A percentile compares a stretch with the other conserved stretches of the same genome.
Conservation (phyloP, 2,888 invertebrate genomes). For the Parnassius glacialis region DNA sequence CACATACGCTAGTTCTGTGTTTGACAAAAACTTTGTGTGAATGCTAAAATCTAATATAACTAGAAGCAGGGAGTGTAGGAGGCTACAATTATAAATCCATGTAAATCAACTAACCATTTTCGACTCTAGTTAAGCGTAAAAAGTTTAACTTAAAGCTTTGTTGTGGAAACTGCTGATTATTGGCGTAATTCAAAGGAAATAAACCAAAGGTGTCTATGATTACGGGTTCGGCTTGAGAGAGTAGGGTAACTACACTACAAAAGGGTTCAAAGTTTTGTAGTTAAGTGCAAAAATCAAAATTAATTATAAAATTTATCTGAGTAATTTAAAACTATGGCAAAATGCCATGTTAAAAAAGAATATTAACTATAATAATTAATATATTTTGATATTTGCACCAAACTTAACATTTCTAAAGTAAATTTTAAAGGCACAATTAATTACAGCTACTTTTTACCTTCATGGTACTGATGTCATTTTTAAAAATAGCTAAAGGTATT, state of each 20-base stretch:
- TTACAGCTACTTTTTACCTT: constrained; percentile 56
- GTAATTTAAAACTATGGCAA: not conserved
- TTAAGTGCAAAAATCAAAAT: constrained; percentile 27
- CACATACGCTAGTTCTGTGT: constrained; percentile 49
- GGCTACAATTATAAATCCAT: constrained; percentile 58
- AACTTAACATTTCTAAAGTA: constrained; percentile 39
- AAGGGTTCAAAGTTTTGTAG: constrained; percentile 39
- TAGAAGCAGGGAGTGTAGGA: constrained; percentile 69
- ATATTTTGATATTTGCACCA: constrained; percentile 28
- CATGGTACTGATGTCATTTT: constrained; percentile 46
- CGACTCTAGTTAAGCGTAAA: constrained; percentile 60
- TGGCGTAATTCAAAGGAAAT: constrained; percentile 53
- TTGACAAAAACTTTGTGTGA: constrained; percentile 48
- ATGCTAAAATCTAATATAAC: constrained; percentile 51
- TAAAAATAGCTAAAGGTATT: constrained; percentile 33
- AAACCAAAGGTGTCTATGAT: constrained; percentile 58
- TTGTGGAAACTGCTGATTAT: constrained; percentile 55
- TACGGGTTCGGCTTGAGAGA: constrained; percentile 80
- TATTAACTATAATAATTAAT: too few relatives aligned
- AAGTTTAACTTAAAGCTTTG: constrained; percentile 58
- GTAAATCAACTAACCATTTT: constrained; percentile 51
- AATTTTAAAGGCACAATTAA: constrained; percentile 48
- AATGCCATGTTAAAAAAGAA: not conserved
- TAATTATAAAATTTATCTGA: not conserved
- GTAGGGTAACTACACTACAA: constrained; percentile 57